Percentiles rank a stretch among this genome's conserved stretches.
These are phyloP conservation scores for Prosopocoilus inquinatus DNA, from an alignment of 2,888 invertebrate genomes.

Conservation along the genomic window DNA sequence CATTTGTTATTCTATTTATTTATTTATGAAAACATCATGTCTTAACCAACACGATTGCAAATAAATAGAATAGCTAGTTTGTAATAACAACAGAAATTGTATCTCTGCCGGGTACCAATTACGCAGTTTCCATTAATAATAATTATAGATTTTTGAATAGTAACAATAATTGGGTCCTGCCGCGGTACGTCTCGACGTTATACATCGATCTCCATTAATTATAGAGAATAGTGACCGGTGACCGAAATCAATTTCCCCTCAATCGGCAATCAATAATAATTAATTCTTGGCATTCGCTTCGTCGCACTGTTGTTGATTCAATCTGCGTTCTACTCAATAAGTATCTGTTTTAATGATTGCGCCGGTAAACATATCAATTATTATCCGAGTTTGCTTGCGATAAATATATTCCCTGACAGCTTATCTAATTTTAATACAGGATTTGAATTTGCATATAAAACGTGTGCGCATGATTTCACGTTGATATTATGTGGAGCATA, in stretches of 20 bases:
- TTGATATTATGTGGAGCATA: slow-evolving; percentile 1
- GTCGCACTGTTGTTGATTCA: background rate
- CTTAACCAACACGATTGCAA: no score
- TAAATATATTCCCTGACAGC: background rate
- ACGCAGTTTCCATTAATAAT: background rate
- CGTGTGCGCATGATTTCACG: slow-evolving; percentile 1
- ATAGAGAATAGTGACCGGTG: background rate
- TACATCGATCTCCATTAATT: background rate
- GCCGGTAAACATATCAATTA: slow-evolving; percentile 1
- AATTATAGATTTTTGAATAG: background rate
- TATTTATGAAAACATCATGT: no score
- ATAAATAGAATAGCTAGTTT: no score
- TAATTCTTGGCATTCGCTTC: background rate
- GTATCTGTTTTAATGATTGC: background rate
- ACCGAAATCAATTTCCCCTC: slow-evolving; percentile 1
- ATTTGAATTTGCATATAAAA: slow-evolving; percentile 1
- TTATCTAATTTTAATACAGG: background rate
- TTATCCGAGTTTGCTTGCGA: background rate
- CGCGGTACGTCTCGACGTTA: background rate
- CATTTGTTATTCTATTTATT: no score
- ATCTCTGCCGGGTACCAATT: background rate
- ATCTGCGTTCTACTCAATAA: background rate
- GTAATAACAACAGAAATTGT: background rate
- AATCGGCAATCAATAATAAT: background rate
- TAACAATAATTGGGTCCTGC: background rate